Evolutionary conservation across 2,113 vertebrate genomes (phyloP).

Genomic region (Takifugu bimaculatus): DNA sequence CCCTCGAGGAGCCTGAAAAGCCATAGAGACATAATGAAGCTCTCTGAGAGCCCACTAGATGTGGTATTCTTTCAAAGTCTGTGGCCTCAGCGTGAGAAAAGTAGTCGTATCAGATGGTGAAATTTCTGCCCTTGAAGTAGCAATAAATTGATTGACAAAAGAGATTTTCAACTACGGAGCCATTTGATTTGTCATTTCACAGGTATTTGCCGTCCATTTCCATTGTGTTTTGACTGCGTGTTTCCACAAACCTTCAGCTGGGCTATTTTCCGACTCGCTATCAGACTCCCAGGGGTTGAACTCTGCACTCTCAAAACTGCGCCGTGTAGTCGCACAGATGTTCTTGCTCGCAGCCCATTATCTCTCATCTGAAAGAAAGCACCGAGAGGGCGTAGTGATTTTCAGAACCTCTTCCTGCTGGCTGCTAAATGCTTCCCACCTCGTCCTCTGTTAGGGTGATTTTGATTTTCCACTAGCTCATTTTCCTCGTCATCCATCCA

Average conservation of each 20-base stretch:
- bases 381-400: constrained; percentile 49
- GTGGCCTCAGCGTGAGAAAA: constrained; percentile 14
- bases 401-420: constrained; percentile 55
- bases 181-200: constrained; percentile 12
- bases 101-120: constrained; percentile 16
- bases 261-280: constrained; percentile 16
- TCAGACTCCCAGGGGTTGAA: constrained; percentile 15
- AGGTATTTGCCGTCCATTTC: constrained; percentile 18
- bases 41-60: neutral
- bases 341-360: constrained; percentile 35
- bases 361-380: constrained; percentile 45
- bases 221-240: constrained; percentile 12
- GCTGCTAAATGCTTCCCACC: constrained; percentile 51
- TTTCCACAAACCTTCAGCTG: constrained; percentile 4
- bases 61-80: constrained; percentile 2
- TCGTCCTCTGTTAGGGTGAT: constrained; percentile 49
- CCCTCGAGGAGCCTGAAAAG: constrained; percentile 7
- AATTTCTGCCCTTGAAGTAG: constrained; percentile 12
- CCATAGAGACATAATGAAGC: neutral
- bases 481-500: constrained; percentile 73
- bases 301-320: constrained; percentile 3
- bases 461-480: constrained; percentile 66
- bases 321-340: constrained; percentile 37
- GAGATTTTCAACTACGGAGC: constrained; percentile 20
- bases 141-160: constrained; percentile 14